Base-by-base conservation (phyloP, 1,140 invertebrate species). In the Argopecten irradians region DNA sequence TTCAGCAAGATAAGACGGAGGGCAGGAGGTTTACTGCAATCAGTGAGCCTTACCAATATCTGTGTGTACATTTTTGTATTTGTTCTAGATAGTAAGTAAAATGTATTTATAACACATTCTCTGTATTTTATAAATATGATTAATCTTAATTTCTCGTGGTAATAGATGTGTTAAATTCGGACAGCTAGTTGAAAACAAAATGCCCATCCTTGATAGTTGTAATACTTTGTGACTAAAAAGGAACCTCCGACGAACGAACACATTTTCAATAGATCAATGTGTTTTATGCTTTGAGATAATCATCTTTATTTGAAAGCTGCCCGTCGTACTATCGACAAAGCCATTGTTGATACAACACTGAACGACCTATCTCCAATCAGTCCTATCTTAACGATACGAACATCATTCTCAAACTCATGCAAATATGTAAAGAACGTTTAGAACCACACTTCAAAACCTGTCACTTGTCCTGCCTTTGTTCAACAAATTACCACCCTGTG, bases 341-440 rank as follows among this genome's bases (percentile, higher is more conserved):
- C 13, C 14, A 16, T 46, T 46, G 43, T 46, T 46, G 43, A 46
- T 28, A 28, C 55, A 71, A 71, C 55, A 71, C 28, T 28, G 22
- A 28, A 5, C 8, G 22, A 71, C 55, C 55, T n/a, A 71, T 71
- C 55, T 16, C 16, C 22, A 28, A 71, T 71, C 22, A 28, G 8
- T 71, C 55, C 8, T n/a, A 71, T 28, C n/a, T 71, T 71, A 71
- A 71, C 55, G 22, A 71, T 71, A n/a, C 55, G 1, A 28, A 71
- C n/a, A 71, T 22, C 22, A 71, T 71, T 28, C 28, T 71, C 55
- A 71, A 71, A 22, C 55, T 71, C 55, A 71, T 28, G 55, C n/a
- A 71, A 71, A n/a, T 71, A 71, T 71, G 55, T 71, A 71, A 71
- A 71, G 55, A 71, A 71, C 55, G 8, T 71, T 71, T 71, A 71